Conservation (phyloP, 2,113 vertebrate genomes). For the Megaleporinus macrocephalus region DNA sequence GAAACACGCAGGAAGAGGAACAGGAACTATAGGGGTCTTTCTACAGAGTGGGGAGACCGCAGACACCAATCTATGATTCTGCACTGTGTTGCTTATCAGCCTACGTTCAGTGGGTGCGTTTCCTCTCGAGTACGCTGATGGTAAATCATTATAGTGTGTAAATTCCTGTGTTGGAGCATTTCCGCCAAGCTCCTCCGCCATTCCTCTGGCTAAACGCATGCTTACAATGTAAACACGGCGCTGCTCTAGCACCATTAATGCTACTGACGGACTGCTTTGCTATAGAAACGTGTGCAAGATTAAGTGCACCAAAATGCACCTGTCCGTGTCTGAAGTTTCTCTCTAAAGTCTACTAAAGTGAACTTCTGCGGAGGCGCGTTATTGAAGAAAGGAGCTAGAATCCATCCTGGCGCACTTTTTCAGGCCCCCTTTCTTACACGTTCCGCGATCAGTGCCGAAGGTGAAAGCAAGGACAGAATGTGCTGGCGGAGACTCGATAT, state of each 20-base stretch:
- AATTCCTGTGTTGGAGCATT: background rate
- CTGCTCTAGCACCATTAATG: background rate
- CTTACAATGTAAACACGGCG: background rate
- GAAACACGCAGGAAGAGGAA: constrained; percentile 60
- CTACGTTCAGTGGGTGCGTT: background rate
- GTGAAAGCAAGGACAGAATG: constrained; percentile 44
- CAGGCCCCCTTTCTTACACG: constrained; percentile 25
- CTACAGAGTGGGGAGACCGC: constrained; percentile 24
- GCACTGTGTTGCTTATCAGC: background rate
- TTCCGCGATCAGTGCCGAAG: constrained; percentile 6
- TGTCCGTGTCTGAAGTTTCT: constrained; percentile 26
- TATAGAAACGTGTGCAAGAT: background rate
- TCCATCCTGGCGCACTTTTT: constrained; percentile 35
- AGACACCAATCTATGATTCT: constrained; percentile 38
- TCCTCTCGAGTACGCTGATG: background rate
- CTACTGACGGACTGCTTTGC: background rate
- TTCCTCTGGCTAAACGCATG: background rate
- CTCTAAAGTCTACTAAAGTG: constrained; percentile 34
- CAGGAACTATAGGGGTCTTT: constrained; percentile 49
- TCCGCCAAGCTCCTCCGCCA: background rate
- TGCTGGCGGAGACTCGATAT: constrained; percentile 37
- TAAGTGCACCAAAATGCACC: background rate
- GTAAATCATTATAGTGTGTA: background rate
- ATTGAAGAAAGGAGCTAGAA: constrained; percentile 24
- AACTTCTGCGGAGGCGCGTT: constrained; percentile 22